Percentiles rank a stretch among this genome's conserved stretches.
These are phyloP conservation scores for Caenorhabditis doughertyi DNA, from an alignment of 2,888 invertebrate species.

Conservation along the genomic window DNA sequence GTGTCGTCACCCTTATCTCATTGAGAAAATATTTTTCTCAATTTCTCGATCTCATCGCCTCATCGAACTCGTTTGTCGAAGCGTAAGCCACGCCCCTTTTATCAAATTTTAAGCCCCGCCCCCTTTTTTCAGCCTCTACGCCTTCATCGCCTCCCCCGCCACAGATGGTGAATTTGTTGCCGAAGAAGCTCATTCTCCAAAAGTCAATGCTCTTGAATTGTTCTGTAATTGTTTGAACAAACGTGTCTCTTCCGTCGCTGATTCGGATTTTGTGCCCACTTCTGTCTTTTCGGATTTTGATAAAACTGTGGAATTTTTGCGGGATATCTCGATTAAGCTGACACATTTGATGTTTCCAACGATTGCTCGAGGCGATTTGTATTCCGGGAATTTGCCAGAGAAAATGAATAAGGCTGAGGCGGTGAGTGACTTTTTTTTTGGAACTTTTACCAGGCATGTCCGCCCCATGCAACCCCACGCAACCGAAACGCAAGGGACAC, in stretches of 20 bases:
- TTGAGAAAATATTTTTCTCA: constrained; percentile 32
- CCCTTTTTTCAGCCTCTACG: constrained; percentile 29
- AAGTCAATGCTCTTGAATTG: constrained; percentile 27
- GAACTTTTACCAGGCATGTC: no score
- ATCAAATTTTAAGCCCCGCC: no score
- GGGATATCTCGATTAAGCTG: constrained; percentile 89
- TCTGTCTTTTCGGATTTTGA: constrained; percentile 47
- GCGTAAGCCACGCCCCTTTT: constrained; percentile 19
- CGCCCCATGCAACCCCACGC: no score
- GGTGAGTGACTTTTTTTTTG: not conserved
- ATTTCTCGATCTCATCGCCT: constrained; percentile 44
- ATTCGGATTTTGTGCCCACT: constrained; percentile 48
- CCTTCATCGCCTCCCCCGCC: constrained; percentile 7
- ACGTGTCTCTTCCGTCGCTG: constrained; percentile 52
- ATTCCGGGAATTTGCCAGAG: not conserved
- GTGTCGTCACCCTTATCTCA: constrained; percentile 15
- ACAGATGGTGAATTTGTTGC: not conserved
- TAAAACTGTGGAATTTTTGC: constrained; percentile 32
- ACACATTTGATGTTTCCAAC: constrained; percentile 88
- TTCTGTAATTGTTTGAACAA: constrained; percentile 37
- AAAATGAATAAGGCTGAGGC: not conserved
- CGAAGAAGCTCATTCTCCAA: not conserved
- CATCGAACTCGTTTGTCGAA: constrained; percentile 39
- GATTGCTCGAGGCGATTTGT: not conserved
- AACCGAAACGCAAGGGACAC: no score